A percentile compares a stretch with the other conserved stretches of the same genome.
These are phyloP conservation scores for Monopis laevigella DNA, from an alignment of 2,888 invertebrate species.

Conservation along the genomic window DNA sequence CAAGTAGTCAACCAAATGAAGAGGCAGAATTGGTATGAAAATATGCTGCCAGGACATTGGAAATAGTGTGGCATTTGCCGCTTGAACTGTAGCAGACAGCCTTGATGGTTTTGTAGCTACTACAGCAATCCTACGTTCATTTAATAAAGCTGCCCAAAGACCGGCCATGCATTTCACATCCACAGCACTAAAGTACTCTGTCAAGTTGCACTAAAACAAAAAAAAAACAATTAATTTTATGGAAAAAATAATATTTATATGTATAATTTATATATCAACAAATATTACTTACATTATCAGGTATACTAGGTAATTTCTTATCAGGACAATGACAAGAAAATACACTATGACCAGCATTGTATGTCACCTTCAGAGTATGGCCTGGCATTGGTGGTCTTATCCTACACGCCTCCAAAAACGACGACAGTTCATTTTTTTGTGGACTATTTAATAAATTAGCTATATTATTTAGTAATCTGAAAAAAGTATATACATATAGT, in stretches of 20 bases:
- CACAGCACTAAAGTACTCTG: constrained; percentile 98
- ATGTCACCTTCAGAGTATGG: constrained; percentile 46
- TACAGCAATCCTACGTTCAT: constrained; percentile 93
- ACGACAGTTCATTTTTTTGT: constrained; percentile 39
- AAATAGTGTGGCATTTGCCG: constrained; percentile 92
- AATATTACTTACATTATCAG: constrained; percentile 85
- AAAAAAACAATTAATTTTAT: background rate
- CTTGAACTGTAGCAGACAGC: constrained; percentile 92
- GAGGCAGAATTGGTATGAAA: constrained; percentile 94
- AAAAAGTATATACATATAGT: constrained; percentile 23
- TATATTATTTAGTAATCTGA: constrained; percentile 82
- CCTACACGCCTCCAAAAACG: constrained; percentile 48
- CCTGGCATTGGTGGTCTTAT: constrained; percentile 49
- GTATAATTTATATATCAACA: background rate
- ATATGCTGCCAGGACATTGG: constrained; percentile 99
- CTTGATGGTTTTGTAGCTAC: constrained; percentile 89
- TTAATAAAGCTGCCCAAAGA: constrained; percentile 93
- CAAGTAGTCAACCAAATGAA: constrained; percentile 87
- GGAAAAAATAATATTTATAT: background rate
- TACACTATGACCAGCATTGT: constrained; percentile 47
- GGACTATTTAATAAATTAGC: constrained; percentile 75
- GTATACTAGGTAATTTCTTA: constrained; percentile 90
- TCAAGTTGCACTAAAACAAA: constrained; percentile 86
- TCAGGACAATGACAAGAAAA: constrained; percentile 78
- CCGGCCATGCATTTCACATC: constrained; percentile 94